Conservation (phyloP, 2,888 invertebrate species). For the Cephus sareptanus region DNA sequence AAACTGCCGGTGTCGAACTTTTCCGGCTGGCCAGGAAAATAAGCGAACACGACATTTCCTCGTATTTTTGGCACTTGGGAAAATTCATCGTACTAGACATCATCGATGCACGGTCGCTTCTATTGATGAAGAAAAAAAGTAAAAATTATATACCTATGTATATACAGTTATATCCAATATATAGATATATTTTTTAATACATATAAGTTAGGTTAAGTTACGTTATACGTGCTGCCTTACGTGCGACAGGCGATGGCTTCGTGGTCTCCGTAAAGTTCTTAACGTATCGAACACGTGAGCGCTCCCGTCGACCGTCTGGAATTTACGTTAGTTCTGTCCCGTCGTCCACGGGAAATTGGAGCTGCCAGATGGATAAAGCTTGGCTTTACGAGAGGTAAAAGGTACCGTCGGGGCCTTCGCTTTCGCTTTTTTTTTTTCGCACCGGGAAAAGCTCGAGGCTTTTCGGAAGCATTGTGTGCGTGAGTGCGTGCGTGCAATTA, state of each 20-base stretch:
- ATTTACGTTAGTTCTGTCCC: neutral
- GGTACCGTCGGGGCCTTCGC: neutral
- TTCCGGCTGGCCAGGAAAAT: neutral
- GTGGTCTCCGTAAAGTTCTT: neutral
- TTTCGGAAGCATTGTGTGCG: neutral
- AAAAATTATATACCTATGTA: neutral
- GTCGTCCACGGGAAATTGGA: neutral
- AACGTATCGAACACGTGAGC: neutral
- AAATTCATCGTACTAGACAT: neutral
- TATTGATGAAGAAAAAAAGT: neutral
- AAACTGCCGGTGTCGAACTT: neutral
- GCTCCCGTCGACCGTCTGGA: neutral
- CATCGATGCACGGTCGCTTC: neutral
- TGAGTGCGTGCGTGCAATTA: neutral
- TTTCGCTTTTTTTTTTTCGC: neutral
- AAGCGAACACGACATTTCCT: neutral
- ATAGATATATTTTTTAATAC: neutral
- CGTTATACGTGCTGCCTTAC: neutral
- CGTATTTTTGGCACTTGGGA: neutral
- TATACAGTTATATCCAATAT: neutral
- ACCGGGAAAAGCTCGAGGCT: neutral
- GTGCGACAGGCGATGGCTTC: neutral
- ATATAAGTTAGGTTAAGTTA: neutral
- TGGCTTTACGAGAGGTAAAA: neutral
- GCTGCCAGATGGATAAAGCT: neutral